Evolutionary conservation across 2,113 vertebrate genomes (phyloP).

Genomic region (Nothoprocta perdicaria): DNA sequence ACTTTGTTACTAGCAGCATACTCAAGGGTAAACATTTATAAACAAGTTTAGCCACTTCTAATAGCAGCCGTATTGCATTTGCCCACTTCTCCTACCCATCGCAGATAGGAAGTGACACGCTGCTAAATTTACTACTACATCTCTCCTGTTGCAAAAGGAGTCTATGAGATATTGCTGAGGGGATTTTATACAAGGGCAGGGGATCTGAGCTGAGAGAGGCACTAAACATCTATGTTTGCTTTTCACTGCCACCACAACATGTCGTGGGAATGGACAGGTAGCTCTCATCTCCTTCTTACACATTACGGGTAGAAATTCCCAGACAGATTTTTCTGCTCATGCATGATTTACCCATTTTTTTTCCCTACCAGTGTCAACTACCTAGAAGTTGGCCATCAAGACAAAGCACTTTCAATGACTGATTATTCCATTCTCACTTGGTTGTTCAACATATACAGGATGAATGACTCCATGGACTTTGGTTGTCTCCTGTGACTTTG

Average conservation of each 20-base stretch:
- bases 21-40: slow-evolving; percentile 14
- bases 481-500: background rate
- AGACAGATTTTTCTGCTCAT: background rate
- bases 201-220: background rate
- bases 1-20: background rate
- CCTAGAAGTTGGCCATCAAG: background rate
- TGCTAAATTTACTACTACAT: background rate
- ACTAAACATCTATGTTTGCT: background rate
- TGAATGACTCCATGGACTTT: accelerated
- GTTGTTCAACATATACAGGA: accelerated
- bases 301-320: background rate
- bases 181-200: background rate
- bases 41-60: background rate
- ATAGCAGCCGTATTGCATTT: background rate
- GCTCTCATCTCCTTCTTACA: background rate
- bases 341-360: background rate
- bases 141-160: background rate
- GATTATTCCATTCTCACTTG: background rate
- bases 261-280: background rate
- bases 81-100: background rate
- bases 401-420: background rate
- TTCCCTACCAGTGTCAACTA: background rate
- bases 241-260: background rate
- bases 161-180: background rate
- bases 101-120: background rate